Percentiles rank a stretch among this genome's conserved stretches.
These are phyloP conservation scores for Dolichoris vasculosae DNA, from an alignment of 1,140 invertebrate species.

Conservation along the genomic window DNA sequence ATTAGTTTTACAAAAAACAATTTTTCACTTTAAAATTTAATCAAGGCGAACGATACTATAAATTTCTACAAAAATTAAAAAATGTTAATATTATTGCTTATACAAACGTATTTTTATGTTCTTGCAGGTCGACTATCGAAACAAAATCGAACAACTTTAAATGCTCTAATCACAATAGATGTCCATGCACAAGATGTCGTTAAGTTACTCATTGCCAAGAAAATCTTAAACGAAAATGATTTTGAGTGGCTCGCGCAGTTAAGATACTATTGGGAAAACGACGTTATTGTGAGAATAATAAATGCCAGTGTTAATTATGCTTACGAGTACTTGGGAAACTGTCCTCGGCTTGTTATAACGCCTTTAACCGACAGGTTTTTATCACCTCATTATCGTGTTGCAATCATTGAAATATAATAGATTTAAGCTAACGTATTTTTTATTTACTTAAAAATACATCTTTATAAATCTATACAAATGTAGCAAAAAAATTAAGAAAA, in stretches of 20 bases:
- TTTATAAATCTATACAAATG: too few relatives aligned
- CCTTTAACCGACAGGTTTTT: constrained; percentile 78
- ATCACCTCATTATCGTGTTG: too few relatives aligned
- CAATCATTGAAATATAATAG: too few relatives aligned
- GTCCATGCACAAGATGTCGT: constrained; percentile 94
- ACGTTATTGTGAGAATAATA: constrained; percentile 88
- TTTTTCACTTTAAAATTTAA: too few relatives aligned
- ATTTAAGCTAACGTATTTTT: too few relatives aligned
- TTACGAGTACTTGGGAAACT: constrained; percentile 93
- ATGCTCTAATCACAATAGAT: constrained; percentile 91
- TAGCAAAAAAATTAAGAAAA: too few relatives aligned
- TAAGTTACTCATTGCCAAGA: constrained; percentile 81
- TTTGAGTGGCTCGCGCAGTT: constrained; percentile 95
- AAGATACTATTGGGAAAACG: constrained; percentile 92
- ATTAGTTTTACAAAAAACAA: too few relatives aligned
- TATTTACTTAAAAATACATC: too few relatives aligned
- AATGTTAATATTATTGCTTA: too few relatives aligned
- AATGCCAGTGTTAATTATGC: constrained; percentile 90
- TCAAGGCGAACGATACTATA: too few relatives aligned
- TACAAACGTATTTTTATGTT: not conserved
- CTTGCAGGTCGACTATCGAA: constrained; percentile 75
- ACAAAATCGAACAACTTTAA: constrained; percentile 85
- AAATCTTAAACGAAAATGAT: constrained; percentile 84
- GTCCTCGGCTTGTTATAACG: constrained; percentile 82
- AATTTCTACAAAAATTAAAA: too few relatives aligned